Evolutionary conservation across 1,140 invertebrate species (phyloP).

Genomic region (Bombus sylvicola): DNA sequence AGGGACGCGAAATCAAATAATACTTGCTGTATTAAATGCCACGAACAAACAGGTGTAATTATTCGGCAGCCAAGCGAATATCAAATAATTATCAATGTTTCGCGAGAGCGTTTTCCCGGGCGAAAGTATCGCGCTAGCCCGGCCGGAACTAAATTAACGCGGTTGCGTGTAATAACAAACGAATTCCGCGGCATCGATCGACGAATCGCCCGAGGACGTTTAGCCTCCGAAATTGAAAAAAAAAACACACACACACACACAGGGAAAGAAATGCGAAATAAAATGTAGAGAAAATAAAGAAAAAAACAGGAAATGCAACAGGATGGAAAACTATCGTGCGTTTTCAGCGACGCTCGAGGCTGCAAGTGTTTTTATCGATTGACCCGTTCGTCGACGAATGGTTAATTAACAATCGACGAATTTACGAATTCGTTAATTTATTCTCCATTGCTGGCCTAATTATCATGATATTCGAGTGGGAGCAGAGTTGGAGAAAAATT

Average conservation of each 20-base stretch:
- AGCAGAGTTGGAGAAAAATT: slow-evolving; percentile 21
- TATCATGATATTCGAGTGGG: slow-evolving; percentile 33
- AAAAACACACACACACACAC: neutral
- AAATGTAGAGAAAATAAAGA: neutral
- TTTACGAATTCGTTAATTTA: slow-evolving; percentile 36
- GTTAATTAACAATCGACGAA: slow-evolving; percentile 60
- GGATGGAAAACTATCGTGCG: slow-evolving; percentile 13
- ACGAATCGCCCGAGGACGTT: neutral
- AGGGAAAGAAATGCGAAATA: neutral
- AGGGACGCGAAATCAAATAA: slow-evolving; percentile 60
- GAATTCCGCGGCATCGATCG: slow-evolving; percentile 46
- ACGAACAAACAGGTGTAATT: slow-evolving; percentile 67
- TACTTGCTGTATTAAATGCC: slow-evolving; percentile 65
- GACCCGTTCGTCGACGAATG: neutral
- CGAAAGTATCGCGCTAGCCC: slow-evolving; percentile 56
- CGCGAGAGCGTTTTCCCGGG: slow-evolving; percentile 27
- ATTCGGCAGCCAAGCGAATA: slow-evolving; percentile 59
- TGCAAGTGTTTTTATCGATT: neutral
- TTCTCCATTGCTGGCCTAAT: slow-evolving; percentile 56
- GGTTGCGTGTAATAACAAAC: slow-evolving; percentile 53
- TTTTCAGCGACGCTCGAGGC: slow-evolving; percentile 30
- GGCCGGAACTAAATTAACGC: slow-evolving; percentile 56
- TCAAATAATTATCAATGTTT: slow-evolving; percentile 64
- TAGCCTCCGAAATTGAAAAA: neutral
- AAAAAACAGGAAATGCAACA: neutral